Evolutionary conservation across 2,797 vertebrate genomes (phyloP).

Genomic region (Crax fasciolata): DNA sequence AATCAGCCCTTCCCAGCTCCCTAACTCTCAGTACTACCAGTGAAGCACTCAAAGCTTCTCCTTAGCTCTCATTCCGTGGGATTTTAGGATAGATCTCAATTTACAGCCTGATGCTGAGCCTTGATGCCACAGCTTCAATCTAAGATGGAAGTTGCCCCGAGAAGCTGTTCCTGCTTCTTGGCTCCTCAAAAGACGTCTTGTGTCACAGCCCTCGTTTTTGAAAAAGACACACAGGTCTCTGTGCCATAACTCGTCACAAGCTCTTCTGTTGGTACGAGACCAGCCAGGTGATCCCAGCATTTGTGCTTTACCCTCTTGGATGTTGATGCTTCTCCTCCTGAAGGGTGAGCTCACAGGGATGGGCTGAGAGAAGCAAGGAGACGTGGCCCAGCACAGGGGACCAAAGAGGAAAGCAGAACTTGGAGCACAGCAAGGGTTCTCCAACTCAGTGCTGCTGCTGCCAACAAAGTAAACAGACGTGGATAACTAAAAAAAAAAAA

Average conservation of each 20-base stretch:
- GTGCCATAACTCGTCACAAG: not conserved
- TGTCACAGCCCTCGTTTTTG: not conserved
- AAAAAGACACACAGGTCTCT: not conserved
- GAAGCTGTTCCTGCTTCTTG: not conserved
- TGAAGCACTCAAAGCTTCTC: not conserved
- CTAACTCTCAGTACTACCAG: not conserved
- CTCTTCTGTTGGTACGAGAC: not conserved
- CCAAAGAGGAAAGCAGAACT: not conserved
- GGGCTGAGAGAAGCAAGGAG: not conserved
- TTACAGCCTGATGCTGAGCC: not conserved
- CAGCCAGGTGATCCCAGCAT: not conserved
- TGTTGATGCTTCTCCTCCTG: not conserved
- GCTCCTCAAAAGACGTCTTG: not conserved
- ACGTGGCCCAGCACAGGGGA: not conserved
- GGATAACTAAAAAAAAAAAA: not conserved
- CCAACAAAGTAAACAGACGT: not conserved
- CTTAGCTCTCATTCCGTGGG: not conserved
- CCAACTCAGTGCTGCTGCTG: not conserved
- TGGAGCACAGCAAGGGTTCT: not conserved
- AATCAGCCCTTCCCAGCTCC: not conserved
- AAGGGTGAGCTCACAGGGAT: not conserved
- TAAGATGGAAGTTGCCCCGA: not conserved
- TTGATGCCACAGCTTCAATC: not conserved
- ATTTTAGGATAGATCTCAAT: not conserved
- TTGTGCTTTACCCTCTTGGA: not conserved